Conservation (phyloP, 1,140 invertebrate species). For the Geopemphigus sp. region DNA sequence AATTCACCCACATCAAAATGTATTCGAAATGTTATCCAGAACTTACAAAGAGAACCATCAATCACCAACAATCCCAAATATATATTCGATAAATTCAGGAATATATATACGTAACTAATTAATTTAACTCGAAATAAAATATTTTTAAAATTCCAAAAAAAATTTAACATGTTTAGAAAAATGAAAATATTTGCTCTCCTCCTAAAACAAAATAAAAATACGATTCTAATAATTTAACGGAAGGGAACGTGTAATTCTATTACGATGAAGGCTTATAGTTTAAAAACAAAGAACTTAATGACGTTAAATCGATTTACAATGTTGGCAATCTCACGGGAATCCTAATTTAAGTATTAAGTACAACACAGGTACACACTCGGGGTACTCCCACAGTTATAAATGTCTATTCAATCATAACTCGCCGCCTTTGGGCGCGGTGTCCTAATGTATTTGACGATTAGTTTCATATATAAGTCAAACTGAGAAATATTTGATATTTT, state of each 20-base stretch:
- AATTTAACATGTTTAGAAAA: too few species aligned
- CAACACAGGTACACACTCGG: neutral
- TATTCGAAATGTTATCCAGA: constrained; percentile 4
- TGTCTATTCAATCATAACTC: constrained; percentile 24
- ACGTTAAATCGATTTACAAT: constrained; percentile 19
- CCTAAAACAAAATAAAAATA: neutral
- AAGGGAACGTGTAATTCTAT: neutral
- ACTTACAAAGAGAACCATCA: neutral
- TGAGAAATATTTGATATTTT: neutral
- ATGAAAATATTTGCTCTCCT: neutral
- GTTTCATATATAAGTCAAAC: constrained; percentile 4
- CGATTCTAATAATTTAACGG: neutral
- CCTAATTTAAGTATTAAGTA: constrained; percentile 23
- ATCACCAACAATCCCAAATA: neutral
- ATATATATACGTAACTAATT: neutral
- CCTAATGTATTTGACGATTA: constrained; percentile 18
- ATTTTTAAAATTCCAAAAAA: too few species aligned
- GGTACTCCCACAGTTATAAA: constrained; percentile 31
- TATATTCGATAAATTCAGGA: neutral
- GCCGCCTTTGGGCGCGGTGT: constrained; percentile 12
- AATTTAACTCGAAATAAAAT: too few species aligned
- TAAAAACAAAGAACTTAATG: constrained; percentile 27
- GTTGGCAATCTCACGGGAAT: neutral
- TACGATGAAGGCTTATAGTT: neutral
- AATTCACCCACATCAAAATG: too few species aligned